phyloP scores from a whole-genome alignment of 2,888 invertebrate species.

The Diplolepis rosae region DNA sequence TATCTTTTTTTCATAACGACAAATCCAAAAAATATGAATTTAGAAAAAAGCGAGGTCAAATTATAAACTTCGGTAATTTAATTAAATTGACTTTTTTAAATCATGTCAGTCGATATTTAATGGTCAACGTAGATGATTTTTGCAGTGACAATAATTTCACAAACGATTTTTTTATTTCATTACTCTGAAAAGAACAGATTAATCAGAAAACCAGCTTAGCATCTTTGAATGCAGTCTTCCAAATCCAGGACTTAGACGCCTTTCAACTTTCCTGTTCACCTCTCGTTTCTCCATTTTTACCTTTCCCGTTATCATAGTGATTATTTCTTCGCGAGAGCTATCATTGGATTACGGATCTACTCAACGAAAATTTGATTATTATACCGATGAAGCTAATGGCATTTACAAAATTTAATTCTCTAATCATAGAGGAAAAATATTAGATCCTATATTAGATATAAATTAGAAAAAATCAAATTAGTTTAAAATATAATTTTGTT shows the following conservation, averaged over 20 bases:
- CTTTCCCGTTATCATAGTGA: neutral
- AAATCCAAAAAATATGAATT: neutral
- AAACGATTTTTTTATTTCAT: neutral
- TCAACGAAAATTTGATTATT: neutral
- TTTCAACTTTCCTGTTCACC: neutral
- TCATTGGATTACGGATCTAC: neutral
- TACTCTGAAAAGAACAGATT: neutral
- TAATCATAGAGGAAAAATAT: too few species aligned
- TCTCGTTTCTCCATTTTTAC: neutral
- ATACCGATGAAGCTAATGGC: neutral
- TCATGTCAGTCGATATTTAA: too few species aligned
- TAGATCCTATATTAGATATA: too few species aligned
- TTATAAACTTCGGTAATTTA: too few species aligned
- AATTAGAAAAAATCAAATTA: too few species aligned
- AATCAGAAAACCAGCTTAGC: neutral
- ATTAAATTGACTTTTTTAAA: too few species aligned
- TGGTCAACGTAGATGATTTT: too few species aligned
- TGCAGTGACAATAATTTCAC: too few species aligned
- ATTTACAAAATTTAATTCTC: slow-evolving; percentile 5
- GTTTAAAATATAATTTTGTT: too few species aligned
- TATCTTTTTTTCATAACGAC: neutral
- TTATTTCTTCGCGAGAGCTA: neutral
- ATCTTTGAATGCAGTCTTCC: neutral
- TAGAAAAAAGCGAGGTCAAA: too few species aligned
- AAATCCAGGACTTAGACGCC: neutral